Percentiles rank a stretch among this genome's conserved stretches.
These are phyloP conservation scores for Cosmia pyralina DNA, from an alignment of 2,888 invertebrate genomes.

Conservation along the genomic window DNA sequence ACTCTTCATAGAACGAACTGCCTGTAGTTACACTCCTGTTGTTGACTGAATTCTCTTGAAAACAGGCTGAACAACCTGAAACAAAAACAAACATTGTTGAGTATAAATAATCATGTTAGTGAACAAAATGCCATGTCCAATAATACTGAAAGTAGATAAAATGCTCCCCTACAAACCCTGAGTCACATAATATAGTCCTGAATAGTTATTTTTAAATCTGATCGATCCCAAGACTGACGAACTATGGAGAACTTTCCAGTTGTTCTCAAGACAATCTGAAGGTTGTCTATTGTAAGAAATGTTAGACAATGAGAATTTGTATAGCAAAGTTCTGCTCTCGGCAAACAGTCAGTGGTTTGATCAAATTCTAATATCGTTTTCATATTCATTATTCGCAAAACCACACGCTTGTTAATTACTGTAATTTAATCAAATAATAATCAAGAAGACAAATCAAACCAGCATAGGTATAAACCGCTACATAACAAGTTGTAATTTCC, in stretches of 20 bases:
- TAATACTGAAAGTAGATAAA: background rate
- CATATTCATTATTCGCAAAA: background rate
- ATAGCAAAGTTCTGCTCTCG: background rate
- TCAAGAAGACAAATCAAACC: conserved; percentile 1
- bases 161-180: background rate
- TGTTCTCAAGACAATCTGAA: background rate
- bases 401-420: background rate
- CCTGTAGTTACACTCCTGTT: conserved; percentile 71
- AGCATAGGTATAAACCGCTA: too few relatives aligned
- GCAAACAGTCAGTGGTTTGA: background rate
- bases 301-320: background rate
- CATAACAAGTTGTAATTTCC: too few relatives aligned
- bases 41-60: conserved; percentile 67
- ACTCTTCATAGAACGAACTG: conserved; percentile 77
- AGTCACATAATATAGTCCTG: too few relatives aligned
- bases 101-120: background rate
- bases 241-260: background rate
- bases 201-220: too few relatives aligned
- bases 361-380: background rate
- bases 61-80: conserved; percentile 78
- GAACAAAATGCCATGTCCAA: background rate
- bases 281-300: background rate
- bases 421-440: conserved; percentile 8
- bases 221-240: too few relatives aligned
- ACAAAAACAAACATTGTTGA: conserved; percentile 52